phyloP scores from a whole-genome alignment of 1,140 invertebrate species.

The Thaumatotibia leucotreta region DNA sequence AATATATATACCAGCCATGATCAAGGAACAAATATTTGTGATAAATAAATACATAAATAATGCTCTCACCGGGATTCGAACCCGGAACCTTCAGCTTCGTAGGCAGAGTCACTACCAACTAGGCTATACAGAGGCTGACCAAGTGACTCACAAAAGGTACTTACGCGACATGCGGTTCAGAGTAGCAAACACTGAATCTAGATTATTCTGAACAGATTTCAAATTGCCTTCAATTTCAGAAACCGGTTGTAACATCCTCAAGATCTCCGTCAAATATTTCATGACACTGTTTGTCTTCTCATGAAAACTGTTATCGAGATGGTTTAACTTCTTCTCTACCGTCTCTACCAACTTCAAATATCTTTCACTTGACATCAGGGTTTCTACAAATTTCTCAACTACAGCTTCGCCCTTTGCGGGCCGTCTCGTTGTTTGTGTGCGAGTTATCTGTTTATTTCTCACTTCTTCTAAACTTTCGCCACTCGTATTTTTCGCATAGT shows the following conservation, averaged over 20 bases:
- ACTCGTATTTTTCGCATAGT: neutral
- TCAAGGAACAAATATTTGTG: no score
- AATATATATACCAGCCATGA: no score
- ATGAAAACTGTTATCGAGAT: constrained; percentile 43
- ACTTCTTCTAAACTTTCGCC: neutral
- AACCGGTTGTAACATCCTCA: constrained; percentile 27
- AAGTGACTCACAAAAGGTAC: neutral
- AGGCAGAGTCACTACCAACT: no score
- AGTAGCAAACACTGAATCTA: neutral
- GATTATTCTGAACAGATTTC: neutral
- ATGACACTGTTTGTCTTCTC: constrained; percentile 47
- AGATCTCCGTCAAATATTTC: constrained; percentile 51
- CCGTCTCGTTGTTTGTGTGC: constrained; percentile 20
- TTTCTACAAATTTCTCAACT: constrained; percentile 59
- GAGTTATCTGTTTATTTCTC: neutral
- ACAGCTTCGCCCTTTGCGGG: constrained; percentile 37
- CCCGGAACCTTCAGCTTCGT: no score
- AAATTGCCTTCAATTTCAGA: constrained; percentile 27
- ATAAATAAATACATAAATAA: no score
- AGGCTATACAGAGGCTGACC: no score
- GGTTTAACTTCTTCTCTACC: constrained; percentile 46
- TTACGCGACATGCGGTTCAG: neutral
- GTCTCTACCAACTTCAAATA: constrained; percentile 57
- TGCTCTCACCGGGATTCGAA: no score
- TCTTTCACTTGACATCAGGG: constrained; percentile 50